Evolutionary conservation across 2,888 invertebrate species (phyloP), one percentile per base, ranked within the genome.

Genomic region (Coremacera marginata): DNA sequence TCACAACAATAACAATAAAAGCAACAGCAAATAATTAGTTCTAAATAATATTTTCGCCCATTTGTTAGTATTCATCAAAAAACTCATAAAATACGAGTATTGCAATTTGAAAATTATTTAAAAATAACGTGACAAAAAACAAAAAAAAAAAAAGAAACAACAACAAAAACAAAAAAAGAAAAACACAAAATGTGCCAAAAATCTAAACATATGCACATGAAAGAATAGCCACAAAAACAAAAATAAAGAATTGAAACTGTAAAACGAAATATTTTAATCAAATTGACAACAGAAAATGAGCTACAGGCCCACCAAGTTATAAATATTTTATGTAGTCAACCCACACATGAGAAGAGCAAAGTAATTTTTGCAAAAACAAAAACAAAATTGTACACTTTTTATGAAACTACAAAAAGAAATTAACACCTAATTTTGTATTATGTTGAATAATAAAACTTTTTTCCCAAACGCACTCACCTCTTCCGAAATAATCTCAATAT

Each of bases 401-500:
- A 1, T 7, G 8, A 37, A 1, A 37, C 4, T 37, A 37, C 4
- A 37, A 37, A 37, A 3, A 5, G 31, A 31, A 4, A 31, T n/a
- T n/a, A n/a, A n/a, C n/a, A n/a, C n/a, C n/a, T n/a, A n/a, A n/a
- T n/a, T n/a, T n/a, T n/a, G n/a, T n/a, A n/a, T n/a, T n/a, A n/a
- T n/a, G n/a, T n/a, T n/a, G n/a, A n/a, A n/a, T n/a, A n/a, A n/a
- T n/a, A n/a, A n/a, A 31, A 4, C 31, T 31, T 3, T 31, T 31
- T 31, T 31, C 37, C 31, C 31, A 37, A 37, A 37, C 37, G 60
- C 55, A 84, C 87, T 86, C 81, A 88, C 88, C 81, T 86, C 84
- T 55, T 87, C 84, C 3, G 88, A 85, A 22, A 81, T 34, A 27
- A 88, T 84, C 80, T 87, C 84, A 34, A 88, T 83, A 68, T 83